Conservation (phyloP, 2,888 invertebrate genomes). For the Tachina grossa region DNA sequence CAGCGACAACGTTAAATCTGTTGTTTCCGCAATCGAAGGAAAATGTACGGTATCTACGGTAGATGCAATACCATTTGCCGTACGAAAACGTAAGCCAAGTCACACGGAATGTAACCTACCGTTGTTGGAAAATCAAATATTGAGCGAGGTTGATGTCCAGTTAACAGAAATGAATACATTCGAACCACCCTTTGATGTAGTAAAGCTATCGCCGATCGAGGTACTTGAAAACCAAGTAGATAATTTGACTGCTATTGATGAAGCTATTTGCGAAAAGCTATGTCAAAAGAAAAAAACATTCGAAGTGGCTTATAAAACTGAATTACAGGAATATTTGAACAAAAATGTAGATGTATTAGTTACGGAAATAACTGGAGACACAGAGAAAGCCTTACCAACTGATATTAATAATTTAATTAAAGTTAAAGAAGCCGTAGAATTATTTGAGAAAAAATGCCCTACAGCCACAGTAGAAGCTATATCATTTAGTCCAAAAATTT, state of each 20-base stretch:
- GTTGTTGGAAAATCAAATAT: constrained; percentile 77
- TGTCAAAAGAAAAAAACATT: constrained; percentile 76
- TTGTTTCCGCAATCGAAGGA: constrained; percentile 84
- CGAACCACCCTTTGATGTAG: constrained; percentile 73
- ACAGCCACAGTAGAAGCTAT: constrained; percentile 72
- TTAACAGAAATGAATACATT: constrained; percentile 73
- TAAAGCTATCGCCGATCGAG: constrained; percentile 75
- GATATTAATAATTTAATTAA: constrained; percentile 80
- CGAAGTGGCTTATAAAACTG: constrained; percentile 76
- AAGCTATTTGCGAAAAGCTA: constrained; percentile 79
- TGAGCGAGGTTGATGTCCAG: constrained; percentile 75
- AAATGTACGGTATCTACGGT: constrained; percentile 79
- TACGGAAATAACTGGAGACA: background rate
- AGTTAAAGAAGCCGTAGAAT: constrained; percentile 84
- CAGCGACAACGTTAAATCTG: constrained; percentile 84
- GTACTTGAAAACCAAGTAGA: constrained; percentile 70
- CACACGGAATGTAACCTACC: constrained; percentile 73
- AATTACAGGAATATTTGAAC: background rate
- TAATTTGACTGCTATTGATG: constrained; percentile 74
- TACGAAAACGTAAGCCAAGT: constrained; percentile 78
- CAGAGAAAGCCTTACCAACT: background rate
- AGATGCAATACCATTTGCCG: constrained; percentile 76
- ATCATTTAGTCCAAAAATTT: constrained; percentile 76
- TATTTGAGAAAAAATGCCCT: constrained; percentile 83
- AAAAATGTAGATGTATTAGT: constrained; percentile 59